Base-by-base conservation (phyloP, 2,113 vertebrate species). In the Lophius piscatorius region DNA sequence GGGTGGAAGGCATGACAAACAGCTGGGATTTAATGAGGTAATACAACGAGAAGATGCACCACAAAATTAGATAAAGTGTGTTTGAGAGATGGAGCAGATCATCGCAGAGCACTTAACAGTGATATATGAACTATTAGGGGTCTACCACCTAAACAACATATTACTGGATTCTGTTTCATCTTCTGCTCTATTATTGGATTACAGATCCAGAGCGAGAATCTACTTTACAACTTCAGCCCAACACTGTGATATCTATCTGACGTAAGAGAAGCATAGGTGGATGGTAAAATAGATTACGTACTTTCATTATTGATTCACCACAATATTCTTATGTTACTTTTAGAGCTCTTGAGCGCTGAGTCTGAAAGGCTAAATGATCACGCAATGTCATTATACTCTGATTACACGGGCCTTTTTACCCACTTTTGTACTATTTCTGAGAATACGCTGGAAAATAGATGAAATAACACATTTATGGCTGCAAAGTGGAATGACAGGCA, bases 231-330 rank as follows among this genome's bases (percentile, higher is more conserved):
- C 67, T 75, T 59, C 16, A 36, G 60, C 44, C 58, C 81, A 76
- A 68, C 71, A 78, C 81, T 61, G n/a, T n/a, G 86, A 87, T 90
- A 84, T 55, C 85, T 78, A 81, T 63, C 57, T 90, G 86, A 92
- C 80, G 63, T 76, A 90, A 93, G 79, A 77, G 74, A 88, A 90
- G 85, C 80, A 78, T 85, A 78, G 86, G 82, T 87, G 78, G 80
- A 82, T 71, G 83, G 87, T 69, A 83, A 87, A 91, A 91, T 87
- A 91, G 82, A 82, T 92, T 84, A 91, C 73, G 88, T 92, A 87
- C 87, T 81, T 92, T 76, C 16, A 87, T 76, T 93, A 93, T 93
- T 92, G 92, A 94, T 94, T 93, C 78, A 84, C 89, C 73, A 88
- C 81, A 83, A 79, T 84, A 91, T 84, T 89, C 82, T 91, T 86